Evolutionary conservation across 2,113 vertebrate species (phyloP).

Genomic region (Arizona elegans): DNA sequence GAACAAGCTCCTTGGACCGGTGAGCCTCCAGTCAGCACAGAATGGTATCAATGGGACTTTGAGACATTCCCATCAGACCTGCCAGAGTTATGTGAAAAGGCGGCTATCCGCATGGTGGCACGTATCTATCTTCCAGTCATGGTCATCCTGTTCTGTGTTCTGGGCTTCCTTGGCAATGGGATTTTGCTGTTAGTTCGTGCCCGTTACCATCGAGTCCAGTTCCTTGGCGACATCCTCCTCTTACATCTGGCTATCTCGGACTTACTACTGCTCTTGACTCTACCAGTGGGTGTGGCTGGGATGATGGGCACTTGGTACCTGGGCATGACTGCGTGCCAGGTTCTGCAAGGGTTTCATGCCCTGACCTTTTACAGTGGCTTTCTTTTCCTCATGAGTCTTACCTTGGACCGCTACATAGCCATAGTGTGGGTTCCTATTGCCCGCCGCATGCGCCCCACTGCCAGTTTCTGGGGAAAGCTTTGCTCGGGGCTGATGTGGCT

Average conservation of each 20-base stretch:
- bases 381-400: constrained; percentile 88
- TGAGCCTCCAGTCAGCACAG: constrained; percentile 27
- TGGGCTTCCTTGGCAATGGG: constrained; percentile 80
- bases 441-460: constrained; percentile 56
- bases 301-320: constrained; percentile 72
- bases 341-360: constrained; percentile 73
- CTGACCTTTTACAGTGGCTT: constrained; percentile 89
- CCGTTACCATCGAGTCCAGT: constrained; percentile 66
- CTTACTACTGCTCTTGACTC: constrained; percentile 81
- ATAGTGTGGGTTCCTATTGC: constrained; percentile 68
- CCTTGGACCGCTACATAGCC: constrained; percentile 85
- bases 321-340: constrained; percentile 67
- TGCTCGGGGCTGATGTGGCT: constrained; percentile 68
- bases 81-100: constrained; percentile 71
- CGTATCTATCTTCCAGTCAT: constrained; percentile 74
- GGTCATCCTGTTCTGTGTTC: constrained; percentile 73
- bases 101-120: constrained; percentile 56
- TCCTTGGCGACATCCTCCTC: constrained; percentile 83
- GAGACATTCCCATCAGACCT: background rate
- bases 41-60: background rate
- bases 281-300: constrained; percentile 72
- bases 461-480: constrained; percentile 57
- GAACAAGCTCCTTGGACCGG: background rate
- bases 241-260: constrained; percentile 87
- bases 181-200: constrained; percentile 86